Conservation (phyloP, 2,888 invertebrate genomes). For the Chalcosyrphus nemorum region DNA sequence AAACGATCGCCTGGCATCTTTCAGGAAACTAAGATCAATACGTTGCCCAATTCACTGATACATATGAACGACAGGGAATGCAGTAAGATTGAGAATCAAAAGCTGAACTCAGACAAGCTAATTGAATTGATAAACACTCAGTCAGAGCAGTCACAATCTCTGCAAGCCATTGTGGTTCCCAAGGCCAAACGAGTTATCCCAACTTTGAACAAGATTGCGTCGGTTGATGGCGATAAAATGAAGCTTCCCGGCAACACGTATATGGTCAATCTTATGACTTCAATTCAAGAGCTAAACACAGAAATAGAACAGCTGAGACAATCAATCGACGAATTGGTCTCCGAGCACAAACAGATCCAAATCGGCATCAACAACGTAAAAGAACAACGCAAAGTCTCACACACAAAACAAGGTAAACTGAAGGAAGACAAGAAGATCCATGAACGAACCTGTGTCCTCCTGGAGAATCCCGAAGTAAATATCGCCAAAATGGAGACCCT, state of each 20-base stretch:
- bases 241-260: conserved; percentile 30
- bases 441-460: conserved; percentile 85
- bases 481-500: conserved; percentile 84
- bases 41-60: conserved; percentile 74
- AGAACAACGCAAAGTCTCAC: conserved; percentile 80
- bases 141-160: conserved; percentile 34
- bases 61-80: conserved; percentile 75
- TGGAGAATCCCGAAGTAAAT: conserved; percentile 86
- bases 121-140: conserved; percentile 60
- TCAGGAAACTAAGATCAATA: conserved; percentile 74
- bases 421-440: conserved; percentile 83
- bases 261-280: conserved; percentile 34
- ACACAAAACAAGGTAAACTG: conserved; percentile 79
- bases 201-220: conserved; percentile 42
- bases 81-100: conserved; percentile 1
- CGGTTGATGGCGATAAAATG: conserved; percentile 41
- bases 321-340: conserved; percentile 79
- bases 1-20: conserved; percentile 75
- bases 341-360: conserved; percentile 74
- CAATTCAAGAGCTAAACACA: conserved; percentile 56
- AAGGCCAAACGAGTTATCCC: conserved; percentile 28
- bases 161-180: conserved; percentile 1
- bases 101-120: conserved; percentile 30
- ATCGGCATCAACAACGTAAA: conserved; percentile 74
- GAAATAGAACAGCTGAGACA: conserved; percentile 79